Evolutionary conservation across 1,140 invertebrate genomes (phyloP).

Genomic region (Maniola jurtina): DNA sequence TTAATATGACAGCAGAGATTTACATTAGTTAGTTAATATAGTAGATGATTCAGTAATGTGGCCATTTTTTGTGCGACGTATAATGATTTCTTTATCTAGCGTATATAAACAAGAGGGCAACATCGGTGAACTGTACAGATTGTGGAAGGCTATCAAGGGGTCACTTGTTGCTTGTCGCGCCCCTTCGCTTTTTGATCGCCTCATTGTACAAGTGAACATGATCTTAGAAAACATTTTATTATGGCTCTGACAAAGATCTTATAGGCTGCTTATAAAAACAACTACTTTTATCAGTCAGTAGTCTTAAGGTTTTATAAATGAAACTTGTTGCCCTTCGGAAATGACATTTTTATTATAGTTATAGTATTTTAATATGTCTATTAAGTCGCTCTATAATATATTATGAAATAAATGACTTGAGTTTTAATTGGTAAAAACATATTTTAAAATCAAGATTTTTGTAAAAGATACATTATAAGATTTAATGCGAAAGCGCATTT

Average conservation of each 20-base stretch:
- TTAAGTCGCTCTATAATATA: no score
- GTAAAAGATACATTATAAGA: no score
- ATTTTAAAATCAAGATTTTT: no score
- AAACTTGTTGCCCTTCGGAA: not conserved
- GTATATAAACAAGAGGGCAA: conserved; percentile 40
- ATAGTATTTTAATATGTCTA: no score
- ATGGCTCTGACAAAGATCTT: not conserved
- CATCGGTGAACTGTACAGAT: conserved; percentile 46
- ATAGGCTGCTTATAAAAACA: not conserved
- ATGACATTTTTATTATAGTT: no score
- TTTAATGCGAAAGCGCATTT: no score
- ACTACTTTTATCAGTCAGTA: not conserved
- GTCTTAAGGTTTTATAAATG: not conserved
- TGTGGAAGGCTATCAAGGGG: conserved; percentile 55
- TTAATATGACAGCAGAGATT: no score
- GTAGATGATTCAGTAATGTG: conserved; percentile 3
- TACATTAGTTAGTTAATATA: not conserved
- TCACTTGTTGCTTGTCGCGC: conserved; percentile 33
- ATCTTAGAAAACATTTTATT: conserved; percentile 4
- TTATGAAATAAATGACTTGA: no score
- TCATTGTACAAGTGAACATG: conserved; percentile 7
- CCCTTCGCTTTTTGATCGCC: conserved; percentile 3
- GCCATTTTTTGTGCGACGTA: conserved; percentile 14
- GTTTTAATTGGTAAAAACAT: no score
- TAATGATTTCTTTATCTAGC: conserved; percentile 32